Base-by-base conservation (phyloP, 2,888 invertebrate species). In the Argyresthia albistria region DNA sequence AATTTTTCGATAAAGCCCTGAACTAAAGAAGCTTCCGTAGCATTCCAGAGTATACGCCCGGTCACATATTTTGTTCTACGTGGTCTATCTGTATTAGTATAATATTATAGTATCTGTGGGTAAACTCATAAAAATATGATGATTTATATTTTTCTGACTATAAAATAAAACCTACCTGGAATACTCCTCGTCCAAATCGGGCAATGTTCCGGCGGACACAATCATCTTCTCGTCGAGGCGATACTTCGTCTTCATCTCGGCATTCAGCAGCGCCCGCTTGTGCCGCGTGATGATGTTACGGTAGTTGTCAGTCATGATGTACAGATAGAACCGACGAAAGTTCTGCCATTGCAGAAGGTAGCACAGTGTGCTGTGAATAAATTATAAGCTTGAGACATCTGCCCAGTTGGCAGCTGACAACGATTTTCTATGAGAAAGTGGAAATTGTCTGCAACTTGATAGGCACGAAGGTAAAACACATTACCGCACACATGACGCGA, bases 301-400 rank as follows among this genome's bases (percentile, higher is more conserved):
- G 75, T 97, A 93, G 75, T 96, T 96, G 74, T 96, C 96, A 0
- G 97, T 97, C 94, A 98, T 97, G 55, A 95, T 92, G 79, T 95
- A 97, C 54, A 97, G 87, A 79, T 98, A 98, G 67, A 95, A 92
- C 2, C 97, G 92, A 12, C 97, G 90, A 81, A 97, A 93, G 74
- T 96, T 95, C 70, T 94, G 93, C 97, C 97, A 97, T 70, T 95
- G 93, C 39, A 95, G 82, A 60, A 97, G 84, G 81, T 91, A 92
- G 65, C 93, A 93, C 69, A 95, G 93, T 51, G 93, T 93, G 69
- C 96, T 96, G 78, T 43, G 87, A 88, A 58, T 53, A 57, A 52
- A 51, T 6, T 2, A 25, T 25, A 25, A 25, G 25, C 25, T 25
- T 25, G 25, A 25, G 25, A 25, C 25, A 2, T 2, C 25, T 25